Evolutionary conservation across 2,113 vertebrate genomes (phyloP), one percentile per base, ranked within the genome.

Genomic region (Nannospalax galili): DNA sequence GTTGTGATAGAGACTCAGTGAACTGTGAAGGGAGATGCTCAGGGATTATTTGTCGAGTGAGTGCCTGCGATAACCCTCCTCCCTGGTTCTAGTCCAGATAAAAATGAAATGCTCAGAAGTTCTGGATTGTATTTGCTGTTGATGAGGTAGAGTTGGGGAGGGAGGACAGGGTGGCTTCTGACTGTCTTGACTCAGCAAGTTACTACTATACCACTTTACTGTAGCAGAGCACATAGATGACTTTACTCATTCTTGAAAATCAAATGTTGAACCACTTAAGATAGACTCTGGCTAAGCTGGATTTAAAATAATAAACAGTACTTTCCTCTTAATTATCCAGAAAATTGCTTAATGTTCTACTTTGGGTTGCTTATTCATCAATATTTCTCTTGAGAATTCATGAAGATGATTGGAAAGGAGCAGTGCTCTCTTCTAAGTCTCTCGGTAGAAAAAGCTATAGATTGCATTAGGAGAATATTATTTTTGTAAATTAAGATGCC

Each of bases 341-440:
- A 87, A 95, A 88, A 81, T 87, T 84, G 28, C 64, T 94, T 73
- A 82, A 22, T 79, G 20, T 92, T 95, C 88, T 78, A 40, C 64
- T 58, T 67, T 78, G 67, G 78, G 20, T 92, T 93, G 17, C 15
- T 32, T 86, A 78, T 56, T 26, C 52, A 73, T 84, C 60, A 77
- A 4, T 84, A 67, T 84, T 94, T 94, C 75, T 93, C 60, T 93
- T 81, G 62, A 90, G 95, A 95, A 92, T 56, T 95, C 32, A 26
- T 30, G 22, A 84, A 45, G 40, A 64, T 20, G 30, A 6, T 75
- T 48, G 69, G n/a, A 69, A 64, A 91, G 52, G 70, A 79, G 14
- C 45, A 45, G 24, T 72, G 48, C 45, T 70, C 62, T 90, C 45
- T 95, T 81, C 37, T 79, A 4, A 87, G 30, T 62, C 35, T 70